phyloP scores from a whole-genome alignment of 92 coral and sea anemone species.

The Parazoanthus darwini region DNA sequence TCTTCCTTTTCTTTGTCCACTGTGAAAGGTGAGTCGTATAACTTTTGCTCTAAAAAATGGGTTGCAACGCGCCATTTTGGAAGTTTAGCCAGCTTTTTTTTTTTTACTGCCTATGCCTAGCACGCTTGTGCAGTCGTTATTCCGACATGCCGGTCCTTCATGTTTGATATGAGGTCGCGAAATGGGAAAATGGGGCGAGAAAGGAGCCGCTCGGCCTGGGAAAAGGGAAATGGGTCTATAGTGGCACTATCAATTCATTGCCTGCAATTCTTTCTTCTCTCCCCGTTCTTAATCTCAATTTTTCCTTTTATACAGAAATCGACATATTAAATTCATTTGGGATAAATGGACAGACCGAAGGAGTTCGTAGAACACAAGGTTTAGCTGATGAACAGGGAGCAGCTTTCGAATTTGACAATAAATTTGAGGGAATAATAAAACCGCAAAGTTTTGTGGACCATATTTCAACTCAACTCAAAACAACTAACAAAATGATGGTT shows the following conservation, averaged over 20 bases:
- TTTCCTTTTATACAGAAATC: slow-evolving; percentile 19
- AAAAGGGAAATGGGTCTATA: no score
- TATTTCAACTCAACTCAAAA: slow-evolving; percentile 19
- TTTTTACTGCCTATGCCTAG: no score
- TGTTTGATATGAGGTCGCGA: no score
- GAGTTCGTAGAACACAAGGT: slow-evolving; percentile 8
- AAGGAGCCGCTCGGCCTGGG: no score
- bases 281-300: not conserved
- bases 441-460: slow-evolving; percentile 25
- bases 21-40: no score
- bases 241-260: not conserved
- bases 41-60: no score
- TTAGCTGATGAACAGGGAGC: slow-evolving; percentile 11
- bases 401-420: slow-evolving; percentile 19
- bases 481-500: slow-evolving; percentile 17
- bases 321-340: slow-evolving; percentile 17
- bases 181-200: no score
- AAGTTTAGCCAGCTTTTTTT: no score
- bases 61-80: no score
- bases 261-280: not conserved
- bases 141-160: not conserved
- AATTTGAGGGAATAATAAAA: not conserved
- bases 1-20: no score
- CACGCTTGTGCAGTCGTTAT: no score
- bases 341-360: slow-evolving; percentile 5